A percentile compares a stretch with the other conserved stretches of the same genome.
phyloP scores from a whole-genome alignment of 2,888 invertebrate genomes.

The Ectemnius continuus region DNA sequence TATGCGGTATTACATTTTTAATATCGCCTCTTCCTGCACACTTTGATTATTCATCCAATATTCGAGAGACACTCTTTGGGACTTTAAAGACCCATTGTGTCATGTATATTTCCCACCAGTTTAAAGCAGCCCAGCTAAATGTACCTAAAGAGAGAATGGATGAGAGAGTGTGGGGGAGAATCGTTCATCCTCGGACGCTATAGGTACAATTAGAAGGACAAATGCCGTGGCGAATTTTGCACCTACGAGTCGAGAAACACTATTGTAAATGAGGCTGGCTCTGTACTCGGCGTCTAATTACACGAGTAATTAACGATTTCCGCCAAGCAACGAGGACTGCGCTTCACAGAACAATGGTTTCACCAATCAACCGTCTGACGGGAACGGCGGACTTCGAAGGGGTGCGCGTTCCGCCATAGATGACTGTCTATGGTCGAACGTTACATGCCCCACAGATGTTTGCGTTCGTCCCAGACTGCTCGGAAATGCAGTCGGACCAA shows the following conservation, averaged over 20 bases:
- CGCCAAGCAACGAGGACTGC: constrained; percentile 48
- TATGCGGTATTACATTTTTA: neutral
- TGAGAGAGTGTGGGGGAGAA: too few relatives aligned
- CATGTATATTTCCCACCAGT: too few relatives aligned
- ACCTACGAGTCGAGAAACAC: constrained; percentile 16
- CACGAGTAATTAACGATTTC: constrained; percentile 57
- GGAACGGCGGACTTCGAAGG: constrained; percentile 42
- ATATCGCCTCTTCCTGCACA: neutral
- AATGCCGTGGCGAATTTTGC: constrained; percentile 29
- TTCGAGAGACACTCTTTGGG: too few relatives aligned
- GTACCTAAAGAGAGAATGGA: too few relatives aligned
- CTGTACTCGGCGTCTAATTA: constrained; percentile 46
- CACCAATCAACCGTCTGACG: constrained; percentile 51
- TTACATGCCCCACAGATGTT: constrained; percentile 51
- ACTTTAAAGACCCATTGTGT: too few relatives aligned
- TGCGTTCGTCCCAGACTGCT: constrained; percentile 33
- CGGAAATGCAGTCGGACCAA: constrained; percentile 21
- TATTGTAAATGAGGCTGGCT: constrained; percentile 41
- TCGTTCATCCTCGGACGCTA: too few relatives aligned
- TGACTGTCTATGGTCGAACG: constrained; percentile 39
- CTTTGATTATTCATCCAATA: too few relatives aligned
- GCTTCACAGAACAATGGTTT: constrained; percentile 50
- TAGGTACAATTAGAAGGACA: constrained; percentile 2
- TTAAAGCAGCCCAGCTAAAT: too few relatives aligned
- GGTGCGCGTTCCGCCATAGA: constrained; percentile 29